A percentile compares a stretch with the other conserved stretches of the same genome.
phyloP scores from a whole-genome alignment of 2,888 invertebrate species.

The Chouioia cunea region DNA sequence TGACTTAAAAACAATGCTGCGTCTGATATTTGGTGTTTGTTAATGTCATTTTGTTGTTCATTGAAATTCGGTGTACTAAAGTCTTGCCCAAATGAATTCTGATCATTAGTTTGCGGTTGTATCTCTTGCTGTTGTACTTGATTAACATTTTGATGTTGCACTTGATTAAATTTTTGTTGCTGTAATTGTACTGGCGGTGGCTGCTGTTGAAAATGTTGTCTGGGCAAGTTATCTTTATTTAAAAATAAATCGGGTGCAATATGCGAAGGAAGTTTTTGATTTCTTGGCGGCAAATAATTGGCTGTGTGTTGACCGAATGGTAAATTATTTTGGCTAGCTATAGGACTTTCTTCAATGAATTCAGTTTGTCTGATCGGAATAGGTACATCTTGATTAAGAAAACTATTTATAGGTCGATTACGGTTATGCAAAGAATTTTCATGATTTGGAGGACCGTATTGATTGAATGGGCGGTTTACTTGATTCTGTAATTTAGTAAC shows the following conservation, averaged over 20 bases:
- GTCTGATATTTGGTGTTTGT: constrained; percentile 60
- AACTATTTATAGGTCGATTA: constrained; percentile 43
- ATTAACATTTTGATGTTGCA: constrained; percentile 18
- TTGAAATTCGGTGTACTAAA: constrained; percentile 44
- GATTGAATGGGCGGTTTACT: constrained; percentile 57
- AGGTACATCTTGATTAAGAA: constrained; percentile 54
- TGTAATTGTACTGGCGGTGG: constrained; percentile 5
- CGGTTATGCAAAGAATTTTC: constrained; percentile 47
- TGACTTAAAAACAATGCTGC: constrained; percentile 61
- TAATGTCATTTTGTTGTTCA: constrained; percentile 47
- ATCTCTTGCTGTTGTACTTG: constrained; percentile 13
- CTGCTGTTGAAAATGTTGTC: constrained; percentile 8
- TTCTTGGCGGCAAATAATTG: constrained; percentile 64
- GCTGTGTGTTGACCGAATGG: constrained; percentile 62
- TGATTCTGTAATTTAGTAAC: constrained; percentile 53
- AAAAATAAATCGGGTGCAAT: constrained; percentile 37
- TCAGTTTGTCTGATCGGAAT: constrained; percentile 56
- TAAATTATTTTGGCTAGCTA: constrained; percentile 62
- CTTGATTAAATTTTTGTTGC: neutral
- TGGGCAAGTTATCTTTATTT: constrained; percentile 36
- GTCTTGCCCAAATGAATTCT: constrained; percentile 25
- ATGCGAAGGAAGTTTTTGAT: constrained; percentile 60
- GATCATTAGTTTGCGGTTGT: constrained; percentile 6
- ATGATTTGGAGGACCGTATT: constrained; percentile 60
- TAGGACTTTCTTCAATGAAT: constrained; percentile 58